Evolutionary conservation across 2,797 vertebrate species (phyloP).

Genomic region (Petrocephalus schoutedeni): DNA sequence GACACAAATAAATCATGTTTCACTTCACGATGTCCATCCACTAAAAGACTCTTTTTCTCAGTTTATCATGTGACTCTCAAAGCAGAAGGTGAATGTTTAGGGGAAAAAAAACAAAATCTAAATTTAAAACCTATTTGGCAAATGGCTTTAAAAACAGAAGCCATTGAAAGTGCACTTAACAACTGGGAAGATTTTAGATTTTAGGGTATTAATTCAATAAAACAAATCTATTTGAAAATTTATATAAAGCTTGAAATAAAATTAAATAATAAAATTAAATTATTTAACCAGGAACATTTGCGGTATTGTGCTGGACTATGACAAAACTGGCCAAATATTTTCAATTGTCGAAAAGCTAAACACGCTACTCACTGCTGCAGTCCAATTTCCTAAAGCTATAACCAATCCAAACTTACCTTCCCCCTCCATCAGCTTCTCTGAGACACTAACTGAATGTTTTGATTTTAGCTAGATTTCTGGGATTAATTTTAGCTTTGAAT

Average conservation of each 20-base stretch:
- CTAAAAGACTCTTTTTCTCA: not conserved
- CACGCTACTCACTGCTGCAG: not conserved
- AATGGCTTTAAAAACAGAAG: not conserved
- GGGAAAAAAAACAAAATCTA: not conserved
- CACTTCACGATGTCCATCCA: not conserved
- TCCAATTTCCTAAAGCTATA: not conserved
- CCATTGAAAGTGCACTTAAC: not conserved
- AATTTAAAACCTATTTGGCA: not conserved
- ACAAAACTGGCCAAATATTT: not conserved
- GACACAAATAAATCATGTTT: not conserved
- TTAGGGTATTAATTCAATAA: not conserved
- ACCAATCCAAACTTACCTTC: not conserved
- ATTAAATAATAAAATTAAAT: not conserved
- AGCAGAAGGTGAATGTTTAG: not conserved
- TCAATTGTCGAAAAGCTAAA: not conserved
- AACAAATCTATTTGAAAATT: not conserved
- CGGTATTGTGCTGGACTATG: not conserved
- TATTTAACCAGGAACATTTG: not conserved
- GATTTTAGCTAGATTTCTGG: not conserved
- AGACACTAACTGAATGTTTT: not conserved
- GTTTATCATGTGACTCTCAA: not conserved
- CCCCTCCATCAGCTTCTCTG: not conserved
- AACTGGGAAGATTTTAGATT: not conserved
- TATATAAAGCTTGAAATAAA: too few species aligned
- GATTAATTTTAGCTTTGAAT: not conserved